Conservation (phyloP, 64 coral and sea anemone species). For the Dendrophyllia cribrosa region DNA sequence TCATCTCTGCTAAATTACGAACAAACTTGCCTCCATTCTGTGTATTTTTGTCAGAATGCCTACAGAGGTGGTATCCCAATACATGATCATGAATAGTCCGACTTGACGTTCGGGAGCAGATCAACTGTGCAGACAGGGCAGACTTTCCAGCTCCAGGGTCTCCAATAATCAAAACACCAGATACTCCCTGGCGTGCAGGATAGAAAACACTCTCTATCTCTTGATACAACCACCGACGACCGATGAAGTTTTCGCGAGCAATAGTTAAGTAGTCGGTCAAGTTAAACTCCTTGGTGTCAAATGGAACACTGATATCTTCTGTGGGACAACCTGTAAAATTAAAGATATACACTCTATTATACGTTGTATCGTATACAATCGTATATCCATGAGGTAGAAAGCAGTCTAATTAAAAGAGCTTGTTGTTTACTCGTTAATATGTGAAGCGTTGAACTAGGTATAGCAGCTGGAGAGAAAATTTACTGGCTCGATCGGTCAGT, state of each 20-base stretch:
- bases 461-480: too few relatives aligned
- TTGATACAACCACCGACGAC: slow-evolving; percentile 72
- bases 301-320: not conserved
- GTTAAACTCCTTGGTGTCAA: slow-evolving; percentile 62
- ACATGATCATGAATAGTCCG: slow-evolving; percentile 64
- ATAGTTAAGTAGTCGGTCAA: slow-evolving; percentile 57
- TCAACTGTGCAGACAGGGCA: slow-evolving; percentile 61
- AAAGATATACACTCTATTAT: too few relatives aligned
- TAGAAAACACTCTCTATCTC: too few relatives aligned
- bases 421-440: too few relatives aligned
- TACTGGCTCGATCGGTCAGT: too few relatives aligned
- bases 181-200: not conserved
- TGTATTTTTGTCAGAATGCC: slow-evolving; percentile 76
- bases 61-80: slow-evolving; percentile 81
- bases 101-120: slow-evolving; percentile 79
- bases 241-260: slow-evolving; percentile 64
- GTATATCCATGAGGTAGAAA: too few relatives aligned
- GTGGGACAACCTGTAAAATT: slow-evolving; percentile 21
- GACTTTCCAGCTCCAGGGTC: slow-evolving; percentile 85
- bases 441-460: too few relatives aligned
- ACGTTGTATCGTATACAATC: too few relatives aligned
- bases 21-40: slow-evolving; percentile 72
- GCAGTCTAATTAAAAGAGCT: too few relatives aligned
- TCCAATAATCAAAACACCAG: slow-evolving; percentile 61
- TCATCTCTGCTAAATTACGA: slow-evolving; percentile 66